Conservation (phyloP, 1,140 invertebrate species). For the Penaeus chinensis region DNA sequence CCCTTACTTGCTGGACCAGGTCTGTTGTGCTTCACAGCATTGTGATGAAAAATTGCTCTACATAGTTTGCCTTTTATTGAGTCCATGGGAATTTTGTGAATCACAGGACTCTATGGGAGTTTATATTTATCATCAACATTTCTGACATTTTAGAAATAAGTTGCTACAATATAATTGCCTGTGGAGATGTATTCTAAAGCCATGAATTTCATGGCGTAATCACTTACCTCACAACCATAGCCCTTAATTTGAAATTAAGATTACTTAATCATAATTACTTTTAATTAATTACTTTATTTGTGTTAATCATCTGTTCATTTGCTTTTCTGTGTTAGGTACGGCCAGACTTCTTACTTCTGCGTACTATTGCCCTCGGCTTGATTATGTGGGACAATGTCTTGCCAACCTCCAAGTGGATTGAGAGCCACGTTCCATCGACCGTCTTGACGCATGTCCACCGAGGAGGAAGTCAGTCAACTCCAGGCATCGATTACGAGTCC, state of each 20-base stretch:
- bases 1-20: conserved; percentile 88
- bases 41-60: neutral
- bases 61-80: too few relatives aligned
- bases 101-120: neutral
- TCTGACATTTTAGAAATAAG: too few relatives aligned
- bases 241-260: too few relatives aligned
- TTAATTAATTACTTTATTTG: neutral
- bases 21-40: neutral
- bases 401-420: conserved; percentile 86
- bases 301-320: neutral
- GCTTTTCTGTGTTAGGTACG: conserved; percentile 73
- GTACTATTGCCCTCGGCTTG: conserved; percentile 83
- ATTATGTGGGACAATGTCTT: conserved; percentile 89
- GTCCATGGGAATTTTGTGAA: too few relatives aligned
- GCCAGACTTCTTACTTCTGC: conserved; percentile 90
- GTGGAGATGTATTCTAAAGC: too few relatives aligned
- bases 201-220: too few relatives aligned
- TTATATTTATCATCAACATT: neutral
- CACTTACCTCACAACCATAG: too few relatives aligned
- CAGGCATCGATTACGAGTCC: conserved; percentile 89
- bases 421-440: conserved; percentile 82
- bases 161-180: too few relatives aligned
- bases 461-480: conserved; percentile 65
- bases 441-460: conserved; percentile 75
- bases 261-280: too few relatives aligned